Percentiles rank a stretch among this genome's conserved stretches.
These are phyloP conservation scores for Zelleria hepariella DNA, from an alignment of 2,888 invertebrate genomes.

Conservation along the genomic window DNA sequence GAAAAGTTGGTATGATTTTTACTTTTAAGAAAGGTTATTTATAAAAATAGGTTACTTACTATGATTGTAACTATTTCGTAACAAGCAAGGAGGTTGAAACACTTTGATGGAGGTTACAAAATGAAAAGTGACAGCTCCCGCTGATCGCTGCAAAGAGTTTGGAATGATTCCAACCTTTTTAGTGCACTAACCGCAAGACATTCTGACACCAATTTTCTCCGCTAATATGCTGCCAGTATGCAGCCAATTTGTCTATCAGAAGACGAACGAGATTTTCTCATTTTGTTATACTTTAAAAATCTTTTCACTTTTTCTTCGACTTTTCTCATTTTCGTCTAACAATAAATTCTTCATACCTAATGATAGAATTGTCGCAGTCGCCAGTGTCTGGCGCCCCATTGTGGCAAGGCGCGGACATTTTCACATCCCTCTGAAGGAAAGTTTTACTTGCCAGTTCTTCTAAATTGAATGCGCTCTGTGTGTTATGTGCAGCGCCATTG, in stretches of 20 bases:
- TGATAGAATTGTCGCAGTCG: background rate
- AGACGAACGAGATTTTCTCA: too few species aligned
- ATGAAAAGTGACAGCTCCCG: background rate
- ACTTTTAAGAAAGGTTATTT: background rate
- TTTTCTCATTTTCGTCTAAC: background rate
- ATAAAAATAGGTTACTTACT: background rate
- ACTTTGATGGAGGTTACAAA: background rate
- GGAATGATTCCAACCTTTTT: background rate
- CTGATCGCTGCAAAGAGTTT: background rate
- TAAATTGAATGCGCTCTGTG: conserved; percentile 5
- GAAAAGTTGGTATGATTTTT: too few species aligned
- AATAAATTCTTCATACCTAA: background rate
- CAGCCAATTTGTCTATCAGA: background rate
- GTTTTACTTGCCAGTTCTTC: background rate
- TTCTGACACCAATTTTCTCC: background rate
- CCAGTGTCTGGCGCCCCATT: background rate
- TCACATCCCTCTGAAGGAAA: background rate
- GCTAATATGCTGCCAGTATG: background rate
- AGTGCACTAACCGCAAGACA: background rate
- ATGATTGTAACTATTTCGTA: background rate
- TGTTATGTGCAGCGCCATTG: background rate
- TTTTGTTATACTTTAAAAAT: background rate
- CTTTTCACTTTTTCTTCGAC: background rate
- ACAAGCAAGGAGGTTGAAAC: background rate
- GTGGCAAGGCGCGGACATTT: background rate